Base-by-base conservation (phyloP, 2,888 invertebrate species). In the Gibbula magus region DNA sequence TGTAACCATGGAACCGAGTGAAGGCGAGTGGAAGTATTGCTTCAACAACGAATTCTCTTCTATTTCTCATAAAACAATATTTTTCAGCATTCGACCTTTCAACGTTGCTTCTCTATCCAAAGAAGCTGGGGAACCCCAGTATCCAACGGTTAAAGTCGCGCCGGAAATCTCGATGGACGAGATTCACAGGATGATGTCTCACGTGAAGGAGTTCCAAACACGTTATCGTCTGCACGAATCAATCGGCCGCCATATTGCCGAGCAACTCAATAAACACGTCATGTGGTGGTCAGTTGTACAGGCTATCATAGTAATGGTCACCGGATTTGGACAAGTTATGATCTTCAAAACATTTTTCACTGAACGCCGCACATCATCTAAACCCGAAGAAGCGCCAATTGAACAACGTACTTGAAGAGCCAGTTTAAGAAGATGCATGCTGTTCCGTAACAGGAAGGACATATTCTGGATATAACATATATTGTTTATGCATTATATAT, bases 1-100 rank as follows among this genome's bases (percentile, higher is more conserved):
- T 13, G 85, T 89, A 52, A 81, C 85, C 16, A 89, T 91, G 80
- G 88, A 91, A n/a, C 85, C 90, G 0, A 88, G 90, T 13, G 84
- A 85, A 70, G 92, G 92, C n/a, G 88, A 89, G 29, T 92, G 86
- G 82, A 79, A 82, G 18, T 89, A 91, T 77, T 91, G 91, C 84
- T 91, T 90, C 83, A 88, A 89, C 45, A 91, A 91, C 79, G 89
- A 91, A 81, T 92, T 92, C 82, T 91, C 92, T 2, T 88, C 88
- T 1, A 81, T 90, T 67, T 85, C 89, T 2, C 90, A 91, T 79
- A 92, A 92, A 83, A 81, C 88, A 22, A 74, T 91, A 3, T 89
- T 86, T 82, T 91, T 91, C 81, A 89, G 89, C 76, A 82, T 91
- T 2, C 81, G 86, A n/a, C 88, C 90, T 0, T 88, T 86, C 22